Evolutionary conservation across 1,140 invertebrate species (phyloP), one percentile per base, ranked within the genome.

Genomic region (Campoletis sonorensis): DNA sequence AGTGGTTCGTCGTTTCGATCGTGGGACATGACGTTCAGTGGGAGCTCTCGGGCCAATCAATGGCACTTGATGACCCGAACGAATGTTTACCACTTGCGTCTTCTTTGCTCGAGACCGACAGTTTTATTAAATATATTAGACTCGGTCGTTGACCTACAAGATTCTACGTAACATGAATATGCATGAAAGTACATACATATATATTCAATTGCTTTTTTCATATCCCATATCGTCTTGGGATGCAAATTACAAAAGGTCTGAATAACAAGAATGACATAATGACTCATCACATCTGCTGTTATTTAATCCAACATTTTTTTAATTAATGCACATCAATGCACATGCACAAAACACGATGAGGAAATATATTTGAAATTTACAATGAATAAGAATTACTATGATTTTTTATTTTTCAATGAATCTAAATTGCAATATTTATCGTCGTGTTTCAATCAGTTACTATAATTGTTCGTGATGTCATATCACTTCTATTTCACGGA

Each of bases 121-220:
- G 37, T 75, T 84, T 83, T 87, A 89, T 89, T 89, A 90, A 89
- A 89, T 88, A 89, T 88, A 86, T 86, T 89, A 21, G 37, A 76
- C 40, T 13, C 8, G 88, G 86, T 86, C 85, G 84, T 86, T 82
- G 84, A 88, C 84, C 86, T 77, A 82, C 84, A 71, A 30, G 30
- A 45, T 45, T 13, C 8, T 3, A 11, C 40, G 8, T 45, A 11
- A 40, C 18, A 71, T 33, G 18, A 8, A 21, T 73, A 51, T 73
- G 11, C 11, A 51, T 49, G 23, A 40, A 21, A 40, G 33, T n/a
- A 5, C 11, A 58, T 58, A n/a, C n/a, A n/a, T n/a, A n/a, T n/a
- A n/a, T n/a, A n/a, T n/a, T n/a, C n/a, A n/a, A n/a, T n/a, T n/a
- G n/a, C n/a, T 15, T 54, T n/a, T 58, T 58, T 58, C 16, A 58